Evolutionary conservation across 2,888 invertebrate genomes (phyloP).

Genomic region (Chouioia cunea): DNA sequence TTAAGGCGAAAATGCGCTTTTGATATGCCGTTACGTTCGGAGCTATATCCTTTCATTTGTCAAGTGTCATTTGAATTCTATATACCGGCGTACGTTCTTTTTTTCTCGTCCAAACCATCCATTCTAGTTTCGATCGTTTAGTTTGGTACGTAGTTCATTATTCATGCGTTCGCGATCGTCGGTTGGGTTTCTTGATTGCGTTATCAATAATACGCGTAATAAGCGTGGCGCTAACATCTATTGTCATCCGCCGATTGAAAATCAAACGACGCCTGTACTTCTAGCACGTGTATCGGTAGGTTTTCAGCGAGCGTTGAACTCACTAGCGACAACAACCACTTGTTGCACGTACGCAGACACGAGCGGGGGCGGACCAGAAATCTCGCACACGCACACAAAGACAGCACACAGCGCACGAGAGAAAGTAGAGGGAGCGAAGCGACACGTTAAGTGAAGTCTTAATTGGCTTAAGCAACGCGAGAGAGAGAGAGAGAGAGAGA

Average conservation of each 20-base stretch:
- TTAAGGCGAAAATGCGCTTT: background rate
- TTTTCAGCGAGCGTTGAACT: too few relatives aligned
- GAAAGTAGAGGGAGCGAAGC: background rate
- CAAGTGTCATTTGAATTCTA: too few relatives aligned
- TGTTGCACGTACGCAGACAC: conserved; percentile 14
- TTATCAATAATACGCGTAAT: background rate
- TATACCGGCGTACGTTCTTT: too few relatives aligned
- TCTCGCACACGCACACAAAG: conserved; percentile 5
- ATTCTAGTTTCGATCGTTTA: too few relatives aligned
- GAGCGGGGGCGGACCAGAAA: background rate
- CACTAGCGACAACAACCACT: conserved; percentile 4
- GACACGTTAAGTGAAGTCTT: conserved; percentile 55
- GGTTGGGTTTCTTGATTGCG: background rate
- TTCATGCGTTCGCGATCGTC: too few relatives aligned
- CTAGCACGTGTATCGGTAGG: background rate
- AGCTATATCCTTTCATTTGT: too few relatives aligned
- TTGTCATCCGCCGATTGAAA: too few relatives aligned
- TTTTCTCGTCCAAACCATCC: too few relatives aligned
- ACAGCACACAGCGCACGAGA: background rate
- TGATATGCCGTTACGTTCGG: background rate
- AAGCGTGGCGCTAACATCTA: background rate
- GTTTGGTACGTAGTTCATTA: too few relatives aligned
- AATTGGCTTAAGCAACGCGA: conserved; percentile 61
- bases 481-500: conserved; percentile 47
- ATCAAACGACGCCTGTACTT: too few relatives aligned